Conservation (phyloP, 1,140 invertebrate genomes). For the Hesperophylax magnus region DNA sequence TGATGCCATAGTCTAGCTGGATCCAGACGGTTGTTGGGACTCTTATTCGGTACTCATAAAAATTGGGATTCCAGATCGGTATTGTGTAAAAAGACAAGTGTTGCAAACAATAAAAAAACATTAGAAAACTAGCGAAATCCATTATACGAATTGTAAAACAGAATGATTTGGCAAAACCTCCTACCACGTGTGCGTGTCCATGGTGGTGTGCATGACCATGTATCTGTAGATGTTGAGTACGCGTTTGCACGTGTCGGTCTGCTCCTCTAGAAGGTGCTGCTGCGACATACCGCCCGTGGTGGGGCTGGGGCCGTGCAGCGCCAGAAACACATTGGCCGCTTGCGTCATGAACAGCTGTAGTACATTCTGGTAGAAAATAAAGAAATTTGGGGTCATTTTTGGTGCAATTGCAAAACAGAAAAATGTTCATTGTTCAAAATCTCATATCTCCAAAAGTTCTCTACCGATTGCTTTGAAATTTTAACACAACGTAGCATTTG, state of each 20-base stretch:
- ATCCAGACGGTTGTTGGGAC: background rate
- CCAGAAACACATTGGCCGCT: constrained; percentile 94
- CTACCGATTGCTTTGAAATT: no score
- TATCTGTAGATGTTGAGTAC: constrained; percentile 97
- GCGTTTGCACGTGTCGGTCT: constrained; percentile 96
- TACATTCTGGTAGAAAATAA: constrained; percentile 79
- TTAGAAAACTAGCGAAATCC: no score
- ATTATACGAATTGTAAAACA: no score
- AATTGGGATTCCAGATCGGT: background rate
- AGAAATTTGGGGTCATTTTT: background rate
- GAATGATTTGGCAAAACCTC: background rate
- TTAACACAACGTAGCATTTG: no score
- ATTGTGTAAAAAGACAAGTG: no score
- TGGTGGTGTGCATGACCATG: constrained; percentile 96
- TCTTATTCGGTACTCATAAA: no score
- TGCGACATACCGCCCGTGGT: constrained; percentile 89
- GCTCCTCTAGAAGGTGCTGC: constrained; percentile 83
- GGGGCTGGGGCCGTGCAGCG: constrained; percentile 84
- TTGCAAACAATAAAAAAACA: no score
- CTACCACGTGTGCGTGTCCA: constrained; percentile 94
- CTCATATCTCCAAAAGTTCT: no score
- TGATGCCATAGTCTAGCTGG: no score
- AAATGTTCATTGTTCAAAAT: no score
- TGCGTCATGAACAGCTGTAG: constrained; percentile 96
- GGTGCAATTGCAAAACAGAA: no score